phyloP scores from a whole-genome alignment of 2,797 vertebrate genomes.

The Darevskia nairensis region DNA sequence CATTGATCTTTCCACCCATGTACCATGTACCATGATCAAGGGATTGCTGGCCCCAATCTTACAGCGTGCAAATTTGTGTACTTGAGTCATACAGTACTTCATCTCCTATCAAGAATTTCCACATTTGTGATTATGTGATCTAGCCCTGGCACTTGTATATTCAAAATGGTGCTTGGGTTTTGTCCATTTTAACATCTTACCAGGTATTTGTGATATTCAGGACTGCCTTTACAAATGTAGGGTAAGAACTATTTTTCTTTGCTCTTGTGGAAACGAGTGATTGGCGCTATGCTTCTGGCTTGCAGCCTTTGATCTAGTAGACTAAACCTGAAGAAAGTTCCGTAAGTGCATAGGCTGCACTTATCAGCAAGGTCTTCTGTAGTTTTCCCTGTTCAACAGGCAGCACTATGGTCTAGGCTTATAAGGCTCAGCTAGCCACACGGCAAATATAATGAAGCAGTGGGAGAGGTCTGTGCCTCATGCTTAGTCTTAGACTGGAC shows the following conservation, averaged over 20 bases:
- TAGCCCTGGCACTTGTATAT: slow-evolving; percentile 10
- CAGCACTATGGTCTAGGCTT: background rate
- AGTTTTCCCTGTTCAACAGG: background rate
- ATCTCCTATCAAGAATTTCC: background rate
- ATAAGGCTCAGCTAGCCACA: background rate
- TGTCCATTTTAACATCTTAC: background rate
- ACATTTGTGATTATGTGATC: slow-evolving; percentile 3
- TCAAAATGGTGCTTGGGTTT: background rate
- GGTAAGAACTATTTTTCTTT: background rate
- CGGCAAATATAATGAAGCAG: background rate
- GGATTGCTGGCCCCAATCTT: background rate
- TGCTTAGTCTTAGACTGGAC: background rate
- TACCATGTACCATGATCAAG: background rate
- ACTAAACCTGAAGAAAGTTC: background rate
- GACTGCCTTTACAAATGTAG: background rate
- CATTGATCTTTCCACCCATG: background rate
- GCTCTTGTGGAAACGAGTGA: background rate
- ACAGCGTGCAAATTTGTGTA: background rate
- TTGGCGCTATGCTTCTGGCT: slow-evolving; percentile 12
- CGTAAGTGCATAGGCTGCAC: background rate
- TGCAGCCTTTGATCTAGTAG: background rate
- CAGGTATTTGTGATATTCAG: slow-evolving; percentile 18
- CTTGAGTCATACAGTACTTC: background rate
- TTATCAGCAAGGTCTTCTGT: background rate
- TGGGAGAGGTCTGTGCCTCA: background rate